Base-by-base conservation (phyloP, 2,113 vertebrate genomes). In the Chionomys nivalis region DNA sequence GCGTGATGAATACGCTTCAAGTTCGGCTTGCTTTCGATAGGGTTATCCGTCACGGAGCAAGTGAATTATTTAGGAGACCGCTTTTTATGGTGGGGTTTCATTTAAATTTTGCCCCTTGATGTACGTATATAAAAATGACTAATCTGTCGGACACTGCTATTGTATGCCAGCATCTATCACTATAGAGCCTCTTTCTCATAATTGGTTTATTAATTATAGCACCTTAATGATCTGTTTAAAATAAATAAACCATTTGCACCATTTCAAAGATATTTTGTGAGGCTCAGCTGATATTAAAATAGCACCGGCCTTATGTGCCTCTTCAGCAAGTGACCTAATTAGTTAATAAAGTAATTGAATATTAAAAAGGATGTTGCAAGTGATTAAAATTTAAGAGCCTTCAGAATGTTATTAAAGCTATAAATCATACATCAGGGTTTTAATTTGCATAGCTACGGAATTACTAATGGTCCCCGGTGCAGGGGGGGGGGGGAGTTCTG, bases 261-360 rank as follows among this genome's bases (percentile, higher is more conserved):
- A 98, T 98, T 98, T 98, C 98, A 98, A 98, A 99, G 98, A 98
- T 98, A 98, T 98, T 99, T 98, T 98, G 98, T 98, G 98, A 98
- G 97, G 98, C 98, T 98, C 98, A 98, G 98, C 98, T 98, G 98
- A 98, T 99, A 98, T 98, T 99, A 98, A 99, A 98, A 99, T 98
- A 99, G 98, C 98, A 98, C 98, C 97, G 98, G 98, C 98, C 98
- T 98, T 98, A 99, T 98, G 98, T 98, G 98, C 98, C 98, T 98
- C 99, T 99, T 99, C 98, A 98, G 98, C 98, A 98, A 99, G 98
- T 99, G 99, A 99, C 98, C 99, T 99, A 99, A 99, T 99, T 99
- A 99, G 98, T 99, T 99, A 99, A 99, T 99, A 99, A 99, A 98
- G 98, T 99, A 99, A 99, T 99, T 99, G 98, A 99, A 99, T 99